phyloP scores from a whole-genome alignment of 1,140 invertebrate species.

The Aphelenchoides fujianensis region DNA sequence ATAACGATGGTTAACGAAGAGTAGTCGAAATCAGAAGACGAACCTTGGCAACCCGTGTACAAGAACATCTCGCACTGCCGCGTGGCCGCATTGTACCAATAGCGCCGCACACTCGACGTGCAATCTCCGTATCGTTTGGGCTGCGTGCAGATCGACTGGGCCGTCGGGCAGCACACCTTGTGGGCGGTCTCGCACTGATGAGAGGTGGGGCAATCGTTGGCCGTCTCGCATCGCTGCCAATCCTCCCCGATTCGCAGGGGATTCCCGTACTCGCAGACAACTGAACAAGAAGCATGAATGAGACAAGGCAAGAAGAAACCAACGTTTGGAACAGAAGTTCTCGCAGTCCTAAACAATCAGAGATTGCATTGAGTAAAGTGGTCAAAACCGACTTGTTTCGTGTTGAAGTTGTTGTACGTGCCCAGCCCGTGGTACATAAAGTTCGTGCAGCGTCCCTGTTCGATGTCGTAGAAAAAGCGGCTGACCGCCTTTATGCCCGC shows the following conservation, averaged over 20 bases:
- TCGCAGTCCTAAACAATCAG: slow-evolving; percentile 47
- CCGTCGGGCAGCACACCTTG: slow-evolving; percentile 60
- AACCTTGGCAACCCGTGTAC: slow-evolving; percentile 56
- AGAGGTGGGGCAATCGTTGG: slow-evolving; percentile 48
- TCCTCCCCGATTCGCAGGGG: slow-evolving; percentile 58
- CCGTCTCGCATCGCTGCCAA: slow-evolving; percentile 58
- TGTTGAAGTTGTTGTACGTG: slow-evolving; percentile 60
- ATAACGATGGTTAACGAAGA: too few relatives aligned
- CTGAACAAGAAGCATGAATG: slow-evolving; percentile 43
- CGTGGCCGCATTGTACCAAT: slow-evolving; percentile 59
- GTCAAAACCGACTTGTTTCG: slow-evolving; percentile 43
- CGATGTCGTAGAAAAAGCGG: slow-evolving; percentile 58
- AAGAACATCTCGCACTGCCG: slow-evolving; percentile 57
- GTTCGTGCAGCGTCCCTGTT: slow-evolving; percentile 55
- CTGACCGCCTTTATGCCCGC: slow-evolving; percentile 48
- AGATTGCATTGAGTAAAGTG: neutral
- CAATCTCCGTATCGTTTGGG: slow-evolving; percentile 60
- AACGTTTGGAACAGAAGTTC: slow-evolving; percentile 58
- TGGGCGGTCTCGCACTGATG: slow-evolving; percentile 53
- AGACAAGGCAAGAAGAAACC: slow-evolving; percentile 28
- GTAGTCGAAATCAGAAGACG: neutral
- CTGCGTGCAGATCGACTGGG: slow-evolving; percentile 60
- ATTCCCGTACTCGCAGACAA: slow-evolving; percentile 61
- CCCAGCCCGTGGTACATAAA: slow-evolving; percentile 56
- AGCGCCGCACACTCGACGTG: slow-evolving; percentile 53